Conservation (phyloP, 2,888 invertebrate species). For the Entomobrya multifasciata region DNA sequence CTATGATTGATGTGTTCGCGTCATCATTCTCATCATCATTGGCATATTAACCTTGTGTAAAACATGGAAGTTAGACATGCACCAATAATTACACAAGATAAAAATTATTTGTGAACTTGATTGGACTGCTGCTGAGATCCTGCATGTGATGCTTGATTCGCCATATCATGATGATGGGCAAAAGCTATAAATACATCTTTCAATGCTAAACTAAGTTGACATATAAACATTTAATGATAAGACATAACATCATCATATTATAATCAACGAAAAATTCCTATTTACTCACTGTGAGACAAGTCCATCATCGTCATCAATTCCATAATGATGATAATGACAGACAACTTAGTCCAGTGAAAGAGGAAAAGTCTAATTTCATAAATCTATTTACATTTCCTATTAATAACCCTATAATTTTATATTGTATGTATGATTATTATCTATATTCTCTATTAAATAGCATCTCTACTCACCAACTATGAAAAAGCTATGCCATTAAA, state of each 20-base stretch:
- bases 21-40: constrained; percentile 13
- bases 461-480: too few species aligned
- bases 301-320: too few species aligned
- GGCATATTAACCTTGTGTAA: constrained; percentile 21
- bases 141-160: too few species aligned
- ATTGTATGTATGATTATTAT: background rate
- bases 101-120: background rate
- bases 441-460: background rate
- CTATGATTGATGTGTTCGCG: background rate
- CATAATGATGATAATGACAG: too few species aligned
- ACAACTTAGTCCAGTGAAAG: too few species aligned
- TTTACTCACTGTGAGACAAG: background rate
- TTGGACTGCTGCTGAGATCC: too few species aligned
- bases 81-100: background rate
- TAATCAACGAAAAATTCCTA: background rate
- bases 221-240: background rate
- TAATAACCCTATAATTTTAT: too few species aligned
- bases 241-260: background rate
- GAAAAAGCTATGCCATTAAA: background rate
- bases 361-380: too few species aligned
- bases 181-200: background rate
- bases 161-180: too few species aligned
- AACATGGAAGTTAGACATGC: background rate
- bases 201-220: background rate
- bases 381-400: too few species aligned